Conservation (phyloP, 2,888 invertebrate species). For the Baccha elongata region DNA sequence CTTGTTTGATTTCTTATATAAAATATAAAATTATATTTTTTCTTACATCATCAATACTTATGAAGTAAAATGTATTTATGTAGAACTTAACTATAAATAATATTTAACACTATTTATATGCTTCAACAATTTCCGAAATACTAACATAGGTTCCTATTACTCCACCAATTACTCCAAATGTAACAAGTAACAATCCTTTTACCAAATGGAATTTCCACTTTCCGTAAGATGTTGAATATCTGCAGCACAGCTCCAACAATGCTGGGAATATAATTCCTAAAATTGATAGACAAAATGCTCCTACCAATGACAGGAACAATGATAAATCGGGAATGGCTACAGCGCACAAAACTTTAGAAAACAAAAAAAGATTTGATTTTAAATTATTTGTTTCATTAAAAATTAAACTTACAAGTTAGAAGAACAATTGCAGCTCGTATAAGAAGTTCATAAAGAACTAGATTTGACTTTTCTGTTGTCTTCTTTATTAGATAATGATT, state of each 20-base stretch:
- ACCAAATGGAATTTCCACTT: constrained; percentile 87
- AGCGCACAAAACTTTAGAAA: constrained; percentile 88
- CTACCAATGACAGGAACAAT: constrained; percentile 95
- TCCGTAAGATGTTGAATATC: constrained; percentile 87
- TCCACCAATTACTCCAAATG: constrained; percentile 90
- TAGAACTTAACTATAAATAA: neutral
- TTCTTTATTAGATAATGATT: constrained; percentile 85
- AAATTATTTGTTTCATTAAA: constrained; percentile 78
- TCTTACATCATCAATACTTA: no score
- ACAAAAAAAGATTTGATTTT: neutral
- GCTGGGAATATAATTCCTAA: constrained; percentile 96
- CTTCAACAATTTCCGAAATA: constrained; percentile 78
- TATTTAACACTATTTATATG: constrained; percentile 40
- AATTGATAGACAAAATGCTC: constrained; percentile 95
- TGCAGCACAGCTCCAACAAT: constrained; percentile 91
- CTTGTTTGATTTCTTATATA: no score
- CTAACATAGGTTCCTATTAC: constrained; percentile 86
- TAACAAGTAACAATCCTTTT: constrained; percentile 88
- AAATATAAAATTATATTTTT: no score
- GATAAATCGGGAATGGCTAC: constrained; percentile 94
- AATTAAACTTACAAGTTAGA: constrained; percentile 85
- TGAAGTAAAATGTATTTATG: no score
- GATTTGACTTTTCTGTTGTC: constrained; percentile 85
- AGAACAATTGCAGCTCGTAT: constrained; percentile 88
- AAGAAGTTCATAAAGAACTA: constrained; percentile 87